These are phyloP conservation scores for Aphrophora alni DNA, from an alignment of 2,888 invertebrate genomes.

Conservation along the genomic window DNA sequence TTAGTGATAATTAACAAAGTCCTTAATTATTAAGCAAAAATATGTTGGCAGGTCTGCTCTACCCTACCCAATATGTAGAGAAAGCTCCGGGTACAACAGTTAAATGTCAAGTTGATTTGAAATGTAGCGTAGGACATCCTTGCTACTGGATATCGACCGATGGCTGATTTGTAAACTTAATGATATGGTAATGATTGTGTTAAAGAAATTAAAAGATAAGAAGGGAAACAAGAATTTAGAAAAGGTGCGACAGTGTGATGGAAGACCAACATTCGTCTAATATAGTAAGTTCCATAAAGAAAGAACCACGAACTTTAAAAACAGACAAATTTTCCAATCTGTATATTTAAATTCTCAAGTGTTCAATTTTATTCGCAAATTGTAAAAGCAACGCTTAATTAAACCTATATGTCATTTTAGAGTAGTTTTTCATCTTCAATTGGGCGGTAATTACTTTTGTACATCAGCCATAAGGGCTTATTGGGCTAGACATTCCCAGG, in stretches of 20 bases:
- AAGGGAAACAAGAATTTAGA: not conserved
- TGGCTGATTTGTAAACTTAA: not conserved
- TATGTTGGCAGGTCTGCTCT: too few species aligned
- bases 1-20: not conserved
- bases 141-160: not conserved
- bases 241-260: not conserved
- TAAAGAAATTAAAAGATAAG: not conserved
- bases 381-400: too few species aligned
- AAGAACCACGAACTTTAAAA: too few species aligned
- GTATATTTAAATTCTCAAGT: too few species aligned
- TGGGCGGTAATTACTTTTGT: too few species aligned
- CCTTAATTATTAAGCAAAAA: too few species aligned
- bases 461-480: too few species aligned
- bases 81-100: not conserved
- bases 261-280: not conserved
- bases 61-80: not conserved
- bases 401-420: too few species aligned
- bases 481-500: too few species aligned
- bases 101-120: not conserved
- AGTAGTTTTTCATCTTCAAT: too few species aligned
- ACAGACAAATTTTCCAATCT: too few species aligned
- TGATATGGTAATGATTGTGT: not conserved
- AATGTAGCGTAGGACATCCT: not conserved
- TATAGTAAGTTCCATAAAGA: not conserved
- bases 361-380: too few species aligned